phyloP scores from a whole-genome alignment of 2,113 vertebrate species.

The Odocoileus hemionus region DNA sequence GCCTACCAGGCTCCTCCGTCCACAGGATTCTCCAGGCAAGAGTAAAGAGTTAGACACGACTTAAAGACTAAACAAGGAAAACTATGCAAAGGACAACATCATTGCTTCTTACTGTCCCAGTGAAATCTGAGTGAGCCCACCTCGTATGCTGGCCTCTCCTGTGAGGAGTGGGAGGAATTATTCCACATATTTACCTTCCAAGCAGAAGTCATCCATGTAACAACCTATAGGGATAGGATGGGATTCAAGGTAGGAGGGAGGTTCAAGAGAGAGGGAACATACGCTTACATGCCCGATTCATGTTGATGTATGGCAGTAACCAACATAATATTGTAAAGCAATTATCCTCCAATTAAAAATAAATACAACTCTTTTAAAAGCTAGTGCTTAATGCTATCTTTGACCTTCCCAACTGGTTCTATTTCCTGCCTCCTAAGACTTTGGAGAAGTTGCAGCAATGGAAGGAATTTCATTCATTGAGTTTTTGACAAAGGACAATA shows the following conservation, averaged over 20 bases:
- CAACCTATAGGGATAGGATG: background rate
- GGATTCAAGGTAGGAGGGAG: background rate
- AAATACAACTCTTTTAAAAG: background rate
- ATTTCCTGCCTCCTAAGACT: background rate
- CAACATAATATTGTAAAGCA: background rate
- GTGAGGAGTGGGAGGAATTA: background rate
- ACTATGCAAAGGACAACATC: rapidly evolving
- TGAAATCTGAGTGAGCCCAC: background rate
- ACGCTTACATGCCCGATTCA: background rate
- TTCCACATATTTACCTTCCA: background rate
- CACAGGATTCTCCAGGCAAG: too few species aligned
- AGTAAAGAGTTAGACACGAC: background rate
- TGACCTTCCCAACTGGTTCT: background rate
- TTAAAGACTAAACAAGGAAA: background rate
- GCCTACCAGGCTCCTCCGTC: too few species aligned
- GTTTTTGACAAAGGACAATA: background rate
- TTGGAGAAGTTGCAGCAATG: background rate
- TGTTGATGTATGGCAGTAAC: background rate
- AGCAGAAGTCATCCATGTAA: background rate
- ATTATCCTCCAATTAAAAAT: background rate
- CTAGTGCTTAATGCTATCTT: background rate
- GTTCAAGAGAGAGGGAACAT: background rate
- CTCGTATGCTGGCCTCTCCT: background rate
- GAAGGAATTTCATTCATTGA: background rate
- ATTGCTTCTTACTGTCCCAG: background rate